Base-by-base conservation (phyloP, 2,797 vertebrate genomes). In the Stomatorhinus walkeri region DNA sequence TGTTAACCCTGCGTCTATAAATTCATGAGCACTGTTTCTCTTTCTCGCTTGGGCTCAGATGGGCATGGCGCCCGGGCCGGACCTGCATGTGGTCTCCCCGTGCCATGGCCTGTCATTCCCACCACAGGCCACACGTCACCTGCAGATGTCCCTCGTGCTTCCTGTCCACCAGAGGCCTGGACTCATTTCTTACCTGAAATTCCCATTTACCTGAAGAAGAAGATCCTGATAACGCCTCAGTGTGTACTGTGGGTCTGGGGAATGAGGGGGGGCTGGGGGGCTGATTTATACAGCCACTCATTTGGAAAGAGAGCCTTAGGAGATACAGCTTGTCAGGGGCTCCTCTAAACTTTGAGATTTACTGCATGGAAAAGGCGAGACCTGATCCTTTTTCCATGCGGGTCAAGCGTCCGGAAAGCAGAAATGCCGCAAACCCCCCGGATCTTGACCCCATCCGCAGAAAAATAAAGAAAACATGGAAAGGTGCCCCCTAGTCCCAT, bases 301-400 rank as follows among this genome's bases (percentile, higher is more conserved):
- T 91, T 90, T 89, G 56, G 59, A 90, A 89, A 91, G 90, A 93
- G 91, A 88, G 91, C 92, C 91, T 92, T 93, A 91, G 89, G 91
- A 93, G 94, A 94, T 93, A 93, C 90, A 90, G 94, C 22, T 90
- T 95, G 95, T 96, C 95, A 94, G 91, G 88, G 92, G 90, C 90
- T 91, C 87, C 94, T 94, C 92, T 95, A 94, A 95, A 94, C 90
- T 93, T 92, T 95, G 95, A 91, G 94, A 48, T 96, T 96, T 56
- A 86, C 51, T 86, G 51, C 96, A 96, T 89, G 93, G 95, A 92
- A 90, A 92, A 68, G 91, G 94, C 93, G 91, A 52, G 56, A 85
- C 93, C 92, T 95, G 94, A 95, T 95, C 93, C 93, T 95, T 96
- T 95, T 95, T 95, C 94, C 95, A 95, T 96, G 91, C 94, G 84